phyloP scores from a whole-genome alignment of 2,888 invertebrate species.

The Patella pellucida region DNA sequence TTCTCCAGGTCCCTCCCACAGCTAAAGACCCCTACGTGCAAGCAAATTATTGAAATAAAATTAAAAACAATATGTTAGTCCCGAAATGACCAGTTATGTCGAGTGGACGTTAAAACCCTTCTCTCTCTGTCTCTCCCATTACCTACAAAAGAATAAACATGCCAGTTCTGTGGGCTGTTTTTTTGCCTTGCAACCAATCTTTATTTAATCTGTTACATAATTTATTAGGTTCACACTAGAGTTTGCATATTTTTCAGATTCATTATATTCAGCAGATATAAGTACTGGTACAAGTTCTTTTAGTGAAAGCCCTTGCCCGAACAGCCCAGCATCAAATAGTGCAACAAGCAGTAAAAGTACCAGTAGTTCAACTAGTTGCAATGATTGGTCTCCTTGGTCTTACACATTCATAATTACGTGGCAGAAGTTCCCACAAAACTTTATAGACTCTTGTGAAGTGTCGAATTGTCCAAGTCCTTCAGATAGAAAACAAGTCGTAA shows the following conservation, averaged over 20 bases:
- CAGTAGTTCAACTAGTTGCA: neutral
- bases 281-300: neutral
- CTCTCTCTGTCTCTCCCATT: too few relatives aligned
- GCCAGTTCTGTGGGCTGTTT: too few relatives aligned
- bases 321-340: neutral
- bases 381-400: neutral
- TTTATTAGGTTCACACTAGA: too few relatives aligned
- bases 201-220: too few relatives aligned
- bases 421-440: neutral
- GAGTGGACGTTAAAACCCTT: too few relatives aligned
- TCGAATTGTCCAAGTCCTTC: neutral
- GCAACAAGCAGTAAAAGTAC: neutral
- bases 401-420: neutral
- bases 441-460: neutral
- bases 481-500: neutral
- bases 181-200: too few relatives aligned
- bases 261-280: neutral
- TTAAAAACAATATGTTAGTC: too few relatives aligned
- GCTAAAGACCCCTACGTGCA: too few relatives aligned
- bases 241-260: neutral
- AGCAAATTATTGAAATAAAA: too few relatives aligned
- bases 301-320: neutral
- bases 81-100: too few relatives aligned
- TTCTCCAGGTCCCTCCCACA: too few relatives aligned
- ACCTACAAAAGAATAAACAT: too few relatives aligned